Percentiles rank a stretch among this genome's conserved stretches.
phyloP scores from a whole-genome alignment of 2,888 invertebrate species.

The Stenotaenia linearis region DNA sequence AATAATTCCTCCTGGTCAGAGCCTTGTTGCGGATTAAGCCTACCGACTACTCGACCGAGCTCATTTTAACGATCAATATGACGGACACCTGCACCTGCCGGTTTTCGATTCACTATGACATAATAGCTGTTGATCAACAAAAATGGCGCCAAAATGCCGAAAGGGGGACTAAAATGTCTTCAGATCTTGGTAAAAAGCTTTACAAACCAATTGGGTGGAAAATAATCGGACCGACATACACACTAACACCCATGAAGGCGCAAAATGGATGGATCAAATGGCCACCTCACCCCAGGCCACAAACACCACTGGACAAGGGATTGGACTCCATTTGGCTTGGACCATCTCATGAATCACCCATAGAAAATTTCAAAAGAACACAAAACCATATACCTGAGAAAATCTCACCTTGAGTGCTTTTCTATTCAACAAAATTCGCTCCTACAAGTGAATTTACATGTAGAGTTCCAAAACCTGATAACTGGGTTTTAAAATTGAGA shows the following conservation, averaged over 20 bases:
- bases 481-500: too few species aligned
- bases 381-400: neutral
- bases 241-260: slow-evolving; percentile 22
- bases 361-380: neutral
- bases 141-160: slow-evolving; percentile 3
- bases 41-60: slow-evolving; percentile 14
- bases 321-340: slow-evolving; percentile 6
- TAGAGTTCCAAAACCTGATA: neutral
- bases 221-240: slow-evolving; percentile 13
- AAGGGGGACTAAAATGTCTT: neutral
- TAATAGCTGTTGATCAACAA: slow-evolving; percentile 2
- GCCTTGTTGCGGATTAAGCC: neutral
- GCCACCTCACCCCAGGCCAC: slow-evolving; percentile 17
- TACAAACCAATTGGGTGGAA: slow-evolving; percentile 10
- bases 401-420: slow-evolving; percentile 14
- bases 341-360: slow-evolving; percentile 2
- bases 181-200: neutral
- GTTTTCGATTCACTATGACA: neutral
- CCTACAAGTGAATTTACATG: neutral
- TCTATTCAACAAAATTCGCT: neutral
- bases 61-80: slow-evolving; percentile 13
- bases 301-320: slow-evolving; percentile 22
- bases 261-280: slow-evolving; percentile 16
- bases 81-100: slow-evolving; percentile 4
- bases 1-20: neutral